Percentiles rank a stretch among this genome's conserved stretches.
Conservation (phyloP, 2,888 invertebrate species). For the Stomorhina lunata region DNA sequence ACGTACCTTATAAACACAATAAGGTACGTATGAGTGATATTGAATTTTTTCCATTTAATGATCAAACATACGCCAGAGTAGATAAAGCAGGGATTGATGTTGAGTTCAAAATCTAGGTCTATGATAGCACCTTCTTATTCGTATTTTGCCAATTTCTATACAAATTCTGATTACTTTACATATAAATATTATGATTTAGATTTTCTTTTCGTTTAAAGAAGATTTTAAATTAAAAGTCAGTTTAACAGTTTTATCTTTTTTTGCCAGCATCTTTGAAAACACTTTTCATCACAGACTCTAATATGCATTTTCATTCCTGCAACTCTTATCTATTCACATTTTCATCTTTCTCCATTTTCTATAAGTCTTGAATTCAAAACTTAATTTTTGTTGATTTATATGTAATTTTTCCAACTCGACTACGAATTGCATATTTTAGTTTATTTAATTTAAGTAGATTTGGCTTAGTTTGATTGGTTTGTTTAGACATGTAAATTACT, state of each 20-base stretch:
- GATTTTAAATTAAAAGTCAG: conserved; percentile 22
- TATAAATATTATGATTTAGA: no score
- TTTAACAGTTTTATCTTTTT: neutral
- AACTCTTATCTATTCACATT: neutral
- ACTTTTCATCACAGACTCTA: neutral
- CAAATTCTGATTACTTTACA: neutral
- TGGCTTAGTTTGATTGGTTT: conserved; percentile 46
- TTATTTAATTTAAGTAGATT: conserved; percentile 1
- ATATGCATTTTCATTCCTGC: neutral
- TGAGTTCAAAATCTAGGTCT: no score
- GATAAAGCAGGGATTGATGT: no score
- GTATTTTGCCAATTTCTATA: neutral
- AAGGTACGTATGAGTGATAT: no score
- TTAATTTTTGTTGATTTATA: conserved; percentile 20
- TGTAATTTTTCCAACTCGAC: neutral
- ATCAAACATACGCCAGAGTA: no score
- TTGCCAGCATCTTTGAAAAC: conserved; percentile 5
- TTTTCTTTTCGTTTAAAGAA: neutral
- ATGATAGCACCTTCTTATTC: no score
- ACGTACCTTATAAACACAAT: no score
- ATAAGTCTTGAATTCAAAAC: neutral
- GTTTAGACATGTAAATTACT: conserved; percentile 54
- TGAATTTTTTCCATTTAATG: no score
- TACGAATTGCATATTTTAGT: neutral
- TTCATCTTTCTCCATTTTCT: neutral